Conservation (phyloP, 2,888 invertebrate genomes). For the Sminthurides aquaticus region DNA sequence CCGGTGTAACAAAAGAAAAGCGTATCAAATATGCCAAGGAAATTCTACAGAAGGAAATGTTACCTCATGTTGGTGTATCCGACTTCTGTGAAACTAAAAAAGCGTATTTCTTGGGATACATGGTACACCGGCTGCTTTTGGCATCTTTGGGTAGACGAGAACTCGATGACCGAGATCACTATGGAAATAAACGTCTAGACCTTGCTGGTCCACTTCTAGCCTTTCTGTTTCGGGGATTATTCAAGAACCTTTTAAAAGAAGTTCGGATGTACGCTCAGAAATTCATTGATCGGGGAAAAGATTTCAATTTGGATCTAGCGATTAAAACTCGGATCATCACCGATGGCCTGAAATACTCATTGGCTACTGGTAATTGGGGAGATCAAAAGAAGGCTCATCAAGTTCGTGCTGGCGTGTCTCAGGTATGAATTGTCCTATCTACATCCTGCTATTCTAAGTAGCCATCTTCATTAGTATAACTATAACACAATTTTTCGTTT, state of each 20-base stretch:
- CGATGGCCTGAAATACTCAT: constrained; percentile 91
- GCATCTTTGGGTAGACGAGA: constrained; percentile 93
- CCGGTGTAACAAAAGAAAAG: constrained; percentile 97
- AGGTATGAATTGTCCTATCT: constrained; percentile 50
- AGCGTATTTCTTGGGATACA: constrained; percentile 96
- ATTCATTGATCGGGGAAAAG: constrained; percentile 96
- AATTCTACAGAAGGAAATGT: constrained; percentile 99
- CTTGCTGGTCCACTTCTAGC: constrained; percentile 94
- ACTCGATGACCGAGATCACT: constrained; percentile 99
- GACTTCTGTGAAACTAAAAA: constrained; percentile 99
- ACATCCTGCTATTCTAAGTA: neutral
- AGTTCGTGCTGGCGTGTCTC: constrained; percentile 90
- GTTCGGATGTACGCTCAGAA: constrained; percentile 98
- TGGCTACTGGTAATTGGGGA: constrained; percentile 99
- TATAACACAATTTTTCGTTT: constrained; percentile 8
- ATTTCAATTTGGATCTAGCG: constrained; percentile 92
- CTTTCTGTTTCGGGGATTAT: constrained; percentile 91
- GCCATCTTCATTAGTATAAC: neutral
- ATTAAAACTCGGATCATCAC: constrained; percentile 97
- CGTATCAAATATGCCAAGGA: constrained; percentile 98
- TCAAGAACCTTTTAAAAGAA: constrained; percentile 93
- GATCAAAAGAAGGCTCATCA: constrained; percentile 99
- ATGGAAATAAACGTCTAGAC: constrained; percentile 97
- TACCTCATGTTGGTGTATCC: constrained; percentile 98
- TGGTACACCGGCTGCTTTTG: constrained; percentile 92